phyloP scores from a whole-genome alignment of 2,113 vertebrate species.

The Python bivittatus region DNA sequence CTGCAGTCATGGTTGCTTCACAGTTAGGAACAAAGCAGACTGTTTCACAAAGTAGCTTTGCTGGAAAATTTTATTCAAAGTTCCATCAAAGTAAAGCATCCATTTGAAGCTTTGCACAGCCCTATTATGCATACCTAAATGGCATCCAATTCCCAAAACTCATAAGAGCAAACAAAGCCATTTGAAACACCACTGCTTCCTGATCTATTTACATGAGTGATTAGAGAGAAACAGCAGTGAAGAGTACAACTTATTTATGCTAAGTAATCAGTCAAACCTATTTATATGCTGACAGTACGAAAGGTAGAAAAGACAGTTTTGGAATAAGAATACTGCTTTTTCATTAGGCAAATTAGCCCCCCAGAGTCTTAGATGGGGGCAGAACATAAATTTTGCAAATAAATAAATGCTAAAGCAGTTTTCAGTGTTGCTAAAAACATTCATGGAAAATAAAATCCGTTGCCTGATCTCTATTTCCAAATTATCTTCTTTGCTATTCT shows the following conservation, averaged over 20 bases:
- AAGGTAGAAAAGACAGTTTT: not conserved
- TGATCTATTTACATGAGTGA: not conserved
- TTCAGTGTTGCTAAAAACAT: not conserved
- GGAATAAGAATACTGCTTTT: not conserved
- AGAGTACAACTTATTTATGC: not conserved
- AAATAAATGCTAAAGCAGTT: not conserved
- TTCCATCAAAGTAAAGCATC: not conserved
- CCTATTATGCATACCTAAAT: not conserved
- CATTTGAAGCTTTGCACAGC: not conserved
- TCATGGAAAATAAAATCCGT: not conserved
- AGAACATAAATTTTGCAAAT: not conserved
- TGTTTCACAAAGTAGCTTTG: not conserved
- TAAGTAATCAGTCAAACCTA: not conserved
- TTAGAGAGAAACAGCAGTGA: not conserved
- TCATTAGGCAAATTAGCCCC: not conserved
- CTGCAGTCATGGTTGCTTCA: not conserved
- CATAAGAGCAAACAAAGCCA: not conserved
- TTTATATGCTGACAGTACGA: not conserved
- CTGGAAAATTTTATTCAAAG: not conserved
- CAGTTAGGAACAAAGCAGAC: not conserved
- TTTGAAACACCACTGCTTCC: not conserved
- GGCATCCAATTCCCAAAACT: not conserved
- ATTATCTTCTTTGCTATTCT: not conserved
- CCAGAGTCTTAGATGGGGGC: not conserved
- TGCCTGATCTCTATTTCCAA: not conserved